Conservation (phyloP, 1,140 invertebrate species). For the Bombus picipes region DNA sequence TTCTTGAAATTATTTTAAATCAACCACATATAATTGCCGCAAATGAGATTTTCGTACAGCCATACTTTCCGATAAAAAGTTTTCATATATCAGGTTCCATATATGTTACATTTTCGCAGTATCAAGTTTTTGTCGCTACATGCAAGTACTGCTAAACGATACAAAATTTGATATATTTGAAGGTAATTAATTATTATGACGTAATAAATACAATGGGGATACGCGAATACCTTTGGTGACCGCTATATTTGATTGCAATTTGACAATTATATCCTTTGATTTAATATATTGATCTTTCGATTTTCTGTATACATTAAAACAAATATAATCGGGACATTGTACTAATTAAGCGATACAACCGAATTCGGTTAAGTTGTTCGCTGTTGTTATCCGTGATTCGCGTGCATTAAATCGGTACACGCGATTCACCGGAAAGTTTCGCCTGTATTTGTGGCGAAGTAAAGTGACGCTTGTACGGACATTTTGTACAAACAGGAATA, state of each 20-base stretch:
- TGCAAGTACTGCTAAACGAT: too few relatives aligned
- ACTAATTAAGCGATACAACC: background rate
- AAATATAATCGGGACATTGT: background rate
- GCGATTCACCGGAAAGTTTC: constrained; percentile 20
- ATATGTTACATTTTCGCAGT: background rate
- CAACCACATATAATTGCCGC: rapidly evolving
- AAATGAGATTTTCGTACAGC: background rate
- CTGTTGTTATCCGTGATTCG: constrained; percentile 16
- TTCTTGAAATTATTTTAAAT: background rate
- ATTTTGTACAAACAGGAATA: constrained; percentile 69
- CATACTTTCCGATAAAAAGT: background rate
- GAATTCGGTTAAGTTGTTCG: background rate
- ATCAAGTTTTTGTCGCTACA: background rate
- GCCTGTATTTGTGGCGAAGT: constrained; percentile 22
- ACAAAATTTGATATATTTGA: too few relatives aligned
- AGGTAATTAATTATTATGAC: too few relatives aligned
- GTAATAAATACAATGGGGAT: too few relatives aligned
- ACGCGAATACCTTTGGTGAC: too few relatives aligned
- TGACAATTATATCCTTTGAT: background rate
- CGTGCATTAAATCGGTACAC: constrained; percentile 32
- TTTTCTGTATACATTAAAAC: background rate
- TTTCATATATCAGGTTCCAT: too few relatives aligned
- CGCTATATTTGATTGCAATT: too few relatives aligned
- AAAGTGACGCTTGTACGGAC: constrained; percentile 53
- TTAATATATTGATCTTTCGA: background rate